Conservation (phyloP, 2,888 invertebrate species). For the Plebejus anna region DNA sequence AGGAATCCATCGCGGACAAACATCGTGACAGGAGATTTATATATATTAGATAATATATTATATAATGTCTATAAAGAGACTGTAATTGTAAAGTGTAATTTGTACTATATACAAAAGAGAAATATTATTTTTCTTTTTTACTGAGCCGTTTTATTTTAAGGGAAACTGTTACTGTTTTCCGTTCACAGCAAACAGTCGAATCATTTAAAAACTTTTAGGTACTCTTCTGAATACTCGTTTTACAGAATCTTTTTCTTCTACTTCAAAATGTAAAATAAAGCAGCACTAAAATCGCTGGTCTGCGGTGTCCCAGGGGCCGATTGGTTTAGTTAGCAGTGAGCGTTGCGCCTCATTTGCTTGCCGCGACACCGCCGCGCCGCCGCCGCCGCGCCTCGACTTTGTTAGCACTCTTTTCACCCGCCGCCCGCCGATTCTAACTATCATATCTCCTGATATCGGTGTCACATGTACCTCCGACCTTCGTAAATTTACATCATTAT, state of each 20-base stretch:
- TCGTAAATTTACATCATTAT: not conserved
- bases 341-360: constrained; percentile 78
- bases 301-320: constrained; percentile 54
- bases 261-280: too few species aligned
- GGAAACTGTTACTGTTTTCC: not conserved
- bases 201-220: too few species aligned
- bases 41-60: too few species aligned
- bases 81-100: too few species aligned
- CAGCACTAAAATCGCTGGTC: constrained; percentile 48
- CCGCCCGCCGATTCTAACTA: constrained; percentile 62
- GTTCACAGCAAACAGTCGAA: not conserved
- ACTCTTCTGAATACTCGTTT: too few species aligned
- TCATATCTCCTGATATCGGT: constrained; percentile 57
- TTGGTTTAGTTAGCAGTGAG: constrained; percentile 80
- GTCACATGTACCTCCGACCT: constrained; percentile 48
- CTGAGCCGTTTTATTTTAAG: too few species aligned
- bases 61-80: too few species aligned
- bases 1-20: too few species aligned
- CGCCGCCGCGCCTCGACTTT: constrained; percentile 51
- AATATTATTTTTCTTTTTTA: too few species aligned
- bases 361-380: constrained; percentile 49
- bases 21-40: too few species aligned
- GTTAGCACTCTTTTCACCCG: constrained; percentile 74
- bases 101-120: too few species aligned
- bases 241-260: too few species aligned